Evolutionary conservation across 2,888 invertebrate genomes (phyloP).

Genomic region (Alviniconcha strummeri): DNA sequence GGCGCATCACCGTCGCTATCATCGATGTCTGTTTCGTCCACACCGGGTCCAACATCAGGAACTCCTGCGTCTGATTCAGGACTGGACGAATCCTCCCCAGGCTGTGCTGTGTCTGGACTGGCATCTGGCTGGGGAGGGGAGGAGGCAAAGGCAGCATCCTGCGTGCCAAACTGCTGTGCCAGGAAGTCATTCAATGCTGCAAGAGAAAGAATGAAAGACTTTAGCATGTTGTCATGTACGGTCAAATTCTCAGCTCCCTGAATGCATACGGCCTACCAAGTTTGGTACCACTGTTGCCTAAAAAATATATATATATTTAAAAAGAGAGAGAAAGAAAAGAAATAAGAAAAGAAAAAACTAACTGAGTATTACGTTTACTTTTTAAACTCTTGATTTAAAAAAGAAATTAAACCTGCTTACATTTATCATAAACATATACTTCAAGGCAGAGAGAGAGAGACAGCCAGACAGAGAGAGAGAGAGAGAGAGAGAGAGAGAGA

Average conservation of each 20-base stretch:
- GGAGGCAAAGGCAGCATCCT: constrained; percentile 5
- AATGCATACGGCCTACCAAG: too few species aligned
- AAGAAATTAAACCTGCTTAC: too few species aligned
- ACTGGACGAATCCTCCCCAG: neutral
- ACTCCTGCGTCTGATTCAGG: neutral
- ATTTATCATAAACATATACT: too few species aligned
- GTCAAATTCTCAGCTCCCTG: too few species aligned
- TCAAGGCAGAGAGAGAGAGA: neutral
- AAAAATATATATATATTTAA: too few species aligned
- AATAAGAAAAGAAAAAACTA: neutral
- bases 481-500: neutral
- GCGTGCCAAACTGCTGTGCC: constrained; percentile 15
- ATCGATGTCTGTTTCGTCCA: constrained; percentile 23
- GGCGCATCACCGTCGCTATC: neutral
- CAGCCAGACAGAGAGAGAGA: neutral
- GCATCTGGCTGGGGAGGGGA: neutral
- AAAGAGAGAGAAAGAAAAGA: neutral
- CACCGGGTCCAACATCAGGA: neutral
- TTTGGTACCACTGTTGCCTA: too few species aligned
- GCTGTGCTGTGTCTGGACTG: neutral
- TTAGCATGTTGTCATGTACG: too few species aligned
- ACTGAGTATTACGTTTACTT: too few species aligned
- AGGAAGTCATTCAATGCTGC: constrained; percentile 30
- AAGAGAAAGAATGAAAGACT: neutral
- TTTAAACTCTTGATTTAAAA: too few species aligned